Evolutionary conservation across 2,888 invertebrate genomes (phyloP).

Genomic region (Brachyptera risi): DNA sequence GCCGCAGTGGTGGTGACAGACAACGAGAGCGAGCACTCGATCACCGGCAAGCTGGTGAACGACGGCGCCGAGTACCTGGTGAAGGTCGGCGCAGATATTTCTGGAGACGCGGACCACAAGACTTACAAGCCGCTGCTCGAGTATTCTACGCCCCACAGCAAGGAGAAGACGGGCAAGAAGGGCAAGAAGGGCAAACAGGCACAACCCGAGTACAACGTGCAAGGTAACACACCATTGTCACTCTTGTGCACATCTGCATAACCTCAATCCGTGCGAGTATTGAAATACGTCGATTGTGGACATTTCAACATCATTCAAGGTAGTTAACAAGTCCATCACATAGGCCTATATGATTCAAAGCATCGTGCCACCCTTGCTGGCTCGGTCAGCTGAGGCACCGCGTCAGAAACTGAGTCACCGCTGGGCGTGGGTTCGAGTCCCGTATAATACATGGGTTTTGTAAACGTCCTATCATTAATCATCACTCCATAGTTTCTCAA

Average conservation of each 20-base stretch:
- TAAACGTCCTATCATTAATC: too few species aligned
- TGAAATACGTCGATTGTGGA: too few species aligned
- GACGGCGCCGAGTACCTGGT: conserved; percentile 58
- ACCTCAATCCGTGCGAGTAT: too few species aligned
- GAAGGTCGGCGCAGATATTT: conserved; percentile 60
- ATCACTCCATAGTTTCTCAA: too few species aligned
- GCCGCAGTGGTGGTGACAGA: conserved; percentile 48
- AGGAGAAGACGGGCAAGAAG: conserved; percentile 41
- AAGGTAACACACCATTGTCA: conserved; percentile 43
- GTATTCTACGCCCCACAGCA: conserved; percentile 56
- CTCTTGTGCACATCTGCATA: too few species aligned
- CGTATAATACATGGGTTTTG: too few species aligned
- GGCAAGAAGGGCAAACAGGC: conserved; percentile 30
- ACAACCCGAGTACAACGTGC: conserved; percentile 48
- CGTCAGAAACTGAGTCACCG: too few species aligned
- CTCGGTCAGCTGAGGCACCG: too few species aligned
- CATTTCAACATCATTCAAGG: too few species aligned
- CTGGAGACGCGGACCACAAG: conserved; percentile 51
- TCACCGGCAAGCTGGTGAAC: conserved; percentile 54
- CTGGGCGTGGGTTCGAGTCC: too few species aligned
- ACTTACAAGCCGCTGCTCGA: conserved; percentile 67
- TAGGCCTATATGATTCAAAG: too few species aligned
- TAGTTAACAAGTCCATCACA: neutral
- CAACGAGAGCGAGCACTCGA: conserved; percentile 56
- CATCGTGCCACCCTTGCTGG: too few species aligned